Base-by-base conservation (phyloP, 2,888 invertebrate species). In the Cryptus viduatorius region DNA sequence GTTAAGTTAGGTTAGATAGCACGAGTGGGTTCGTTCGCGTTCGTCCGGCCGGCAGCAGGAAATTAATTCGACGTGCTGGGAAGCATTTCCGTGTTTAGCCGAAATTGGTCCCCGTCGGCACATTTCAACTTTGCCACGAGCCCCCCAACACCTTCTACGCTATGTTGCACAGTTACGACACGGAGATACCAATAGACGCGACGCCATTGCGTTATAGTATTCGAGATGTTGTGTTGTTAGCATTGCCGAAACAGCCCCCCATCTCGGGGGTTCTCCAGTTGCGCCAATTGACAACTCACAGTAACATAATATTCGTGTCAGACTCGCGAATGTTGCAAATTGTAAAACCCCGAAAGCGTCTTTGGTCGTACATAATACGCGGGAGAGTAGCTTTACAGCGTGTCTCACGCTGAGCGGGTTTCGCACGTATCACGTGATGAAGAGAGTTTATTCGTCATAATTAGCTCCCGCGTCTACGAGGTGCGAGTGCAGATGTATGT, bases 51-150 rank as follows among this genome's bases (percentile, higher is more conserved):
- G 71, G 83, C 80, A 76, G 83, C 86, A 83, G 86, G 87, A 88
- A 90, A 90, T 89, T 90, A 90, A 90, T 89, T 89, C 89, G 85
- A 85, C 82, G 86, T 86, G 86, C 87, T 86, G 86, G 88, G 88
- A 88, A 89, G 90, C 89, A 89, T 89, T 90, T 89, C 86, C 89
- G 88, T 89, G 89, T 90, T 89, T 88, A 88, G 87, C 82, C 82
- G 82, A 86, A 90, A 90, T 90, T 90, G 89, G 88, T 90, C 90
- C 89, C 90, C 79, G 86, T 88, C 82, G 90, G 89, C 86, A 84
- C 90, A 88, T 90, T 90, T 86, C 85, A 89, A 89, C 87, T 89
- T 89, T 77, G 75, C 86, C 75, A 76, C 53, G 80, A 77, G 85
- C 75, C 82, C 37, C 37, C 37, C 4, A 71, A 71, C 75, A 71